phyloP scores from a whole-genome alignment of 2,113 vertebrate genomes.

The Cryptotis parvus region DNA sequence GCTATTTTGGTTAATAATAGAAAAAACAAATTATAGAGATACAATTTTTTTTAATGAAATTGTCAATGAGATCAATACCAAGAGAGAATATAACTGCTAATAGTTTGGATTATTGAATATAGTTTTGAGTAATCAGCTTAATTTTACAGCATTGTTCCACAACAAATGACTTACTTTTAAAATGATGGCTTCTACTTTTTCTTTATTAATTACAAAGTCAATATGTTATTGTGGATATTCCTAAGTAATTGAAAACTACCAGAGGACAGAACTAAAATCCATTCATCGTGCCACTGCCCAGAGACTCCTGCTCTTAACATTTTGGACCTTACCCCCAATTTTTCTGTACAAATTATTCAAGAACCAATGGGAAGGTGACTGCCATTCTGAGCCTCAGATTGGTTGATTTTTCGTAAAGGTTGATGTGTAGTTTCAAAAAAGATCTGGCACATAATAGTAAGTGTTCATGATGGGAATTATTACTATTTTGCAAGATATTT shows the following conservation, averaged over 20 bases:
- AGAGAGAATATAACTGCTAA: neutral
- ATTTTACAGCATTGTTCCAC: conserved; percentile 5
- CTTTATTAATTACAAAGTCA: conserved; percentile 36
- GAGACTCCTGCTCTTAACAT: neutral
- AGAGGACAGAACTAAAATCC: conserved; percentile 18
- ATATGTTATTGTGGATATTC: neutral
- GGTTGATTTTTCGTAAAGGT: neutral
- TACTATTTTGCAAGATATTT: conserved; percentile 12
- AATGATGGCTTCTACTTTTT: conserved; percentile 17
- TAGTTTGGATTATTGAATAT: conserved; percentile 1
- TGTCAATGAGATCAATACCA: neutral
- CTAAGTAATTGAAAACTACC: conserved; percentile 28
- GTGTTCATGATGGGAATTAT: neutral
- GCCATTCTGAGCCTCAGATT: neutral
- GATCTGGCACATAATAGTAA: neutral
- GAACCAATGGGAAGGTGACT: neutral
- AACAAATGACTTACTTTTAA: conserved; percentile 50
- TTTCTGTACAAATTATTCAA: neutral
- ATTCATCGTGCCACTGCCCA: neutral
- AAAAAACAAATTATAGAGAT: conserved; percentile 33
- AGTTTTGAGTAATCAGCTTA: conserved; percentile 30
- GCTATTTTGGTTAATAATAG: conserved; percentile 42
- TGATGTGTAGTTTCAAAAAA: neutral
- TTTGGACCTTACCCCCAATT: neutral
- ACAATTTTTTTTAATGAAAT: conserved; percentile 19